Conservation (phyloP, 2,113 vertebrate genomes). For the Sapayoa aenigma region DNA sequence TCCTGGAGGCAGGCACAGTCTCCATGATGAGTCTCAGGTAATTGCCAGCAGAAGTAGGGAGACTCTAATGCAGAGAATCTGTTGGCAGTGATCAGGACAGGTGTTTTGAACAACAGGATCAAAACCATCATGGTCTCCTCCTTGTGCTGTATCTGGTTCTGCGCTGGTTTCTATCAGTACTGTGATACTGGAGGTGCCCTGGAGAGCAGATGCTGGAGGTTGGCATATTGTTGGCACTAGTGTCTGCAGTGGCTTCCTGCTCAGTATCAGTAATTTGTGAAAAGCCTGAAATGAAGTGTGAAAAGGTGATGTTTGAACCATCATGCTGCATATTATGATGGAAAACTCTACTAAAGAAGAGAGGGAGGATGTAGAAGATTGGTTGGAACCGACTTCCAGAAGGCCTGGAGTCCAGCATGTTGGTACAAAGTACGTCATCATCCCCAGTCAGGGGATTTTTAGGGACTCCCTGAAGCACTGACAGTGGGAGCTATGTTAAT, state of each 20-base stretch:
- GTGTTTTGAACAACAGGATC: not conserved
- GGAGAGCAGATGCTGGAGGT: not conserved
- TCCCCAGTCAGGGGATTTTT: not conserved
- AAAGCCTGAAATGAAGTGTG: not conserved
- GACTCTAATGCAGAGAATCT: not conserved
- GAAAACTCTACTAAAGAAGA: not conserved
- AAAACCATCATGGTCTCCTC: not conserved
- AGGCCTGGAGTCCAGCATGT: not conserved
- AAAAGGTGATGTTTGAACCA: not conserved
- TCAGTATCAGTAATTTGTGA: not conserved
- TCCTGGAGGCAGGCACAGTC: not conserved
- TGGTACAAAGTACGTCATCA: not conserved
- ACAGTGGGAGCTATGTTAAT: not conserved
- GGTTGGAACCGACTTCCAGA: not conserved
- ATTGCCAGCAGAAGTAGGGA: not conserved
- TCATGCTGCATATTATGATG: not conserved
- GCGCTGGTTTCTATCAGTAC: accelerated
- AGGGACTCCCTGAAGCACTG: not conserved
- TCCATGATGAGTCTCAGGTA: not conserved
- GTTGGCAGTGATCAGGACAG: not conserved
- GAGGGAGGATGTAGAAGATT: not conserved
- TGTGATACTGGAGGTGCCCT: not conserved
- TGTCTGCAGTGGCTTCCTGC: not conserved
- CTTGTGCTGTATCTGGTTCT: not conserved
- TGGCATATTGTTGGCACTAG: not conserved